phyloP scores from a whole-genome alignment of 2,113 vertebrate genomes.

The Morone chrysops region DNA sequence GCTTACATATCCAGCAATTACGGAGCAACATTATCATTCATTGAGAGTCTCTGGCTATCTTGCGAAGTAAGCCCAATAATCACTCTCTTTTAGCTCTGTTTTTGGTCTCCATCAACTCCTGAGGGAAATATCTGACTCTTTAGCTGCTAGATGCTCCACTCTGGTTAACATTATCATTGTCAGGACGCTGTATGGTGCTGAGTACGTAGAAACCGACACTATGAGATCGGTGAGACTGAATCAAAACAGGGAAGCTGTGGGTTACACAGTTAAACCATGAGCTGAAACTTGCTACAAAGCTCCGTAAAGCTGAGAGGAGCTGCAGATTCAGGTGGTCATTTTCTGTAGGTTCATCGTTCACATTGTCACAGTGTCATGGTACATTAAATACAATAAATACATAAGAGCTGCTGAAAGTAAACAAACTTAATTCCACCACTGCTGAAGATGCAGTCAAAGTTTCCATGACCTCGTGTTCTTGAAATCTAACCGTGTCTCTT shows the following conservation, averaged over 20 bases:
- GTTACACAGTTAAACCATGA: not conserved
- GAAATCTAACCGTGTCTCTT: constrained; percentile 45
- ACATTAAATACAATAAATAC: not conserved
- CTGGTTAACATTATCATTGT: not conserved
- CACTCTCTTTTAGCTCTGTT: not conserved
- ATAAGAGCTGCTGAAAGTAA: not conserved
- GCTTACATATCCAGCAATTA: not conserved
- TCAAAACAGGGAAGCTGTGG: not conserved
- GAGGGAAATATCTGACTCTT: not conserved
- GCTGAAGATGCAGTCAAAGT: constrained; percentile 26
- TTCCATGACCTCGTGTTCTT: constrained; percentile 15
- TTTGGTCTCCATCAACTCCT: constrained; percentile 11
- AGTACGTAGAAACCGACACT: not conserved
- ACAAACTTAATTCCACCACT: not conserved
- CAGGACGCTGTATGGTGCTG: not conserved
- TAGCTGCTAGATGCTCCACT: not conserved
- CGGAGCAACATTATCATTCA: not conserved
- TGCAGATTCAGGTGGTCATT: not conserved
- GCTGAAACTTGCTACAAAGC: not conserved
- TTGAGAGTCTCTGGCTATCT: not conserved
- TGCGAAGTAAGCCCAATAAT: not conserved
- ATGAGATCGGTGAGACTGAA: not conserved
- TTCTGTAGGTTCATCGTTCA: not conserved
- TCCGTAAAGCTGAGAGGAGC: not conserved
- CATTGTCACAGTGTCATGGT: not conserved